A percentile compares a stretch with the other conserved stretches of the same genome.
Conservation (phyloP, 1,140 invertebrate species). For the Ectropis grisescens region DNA sequence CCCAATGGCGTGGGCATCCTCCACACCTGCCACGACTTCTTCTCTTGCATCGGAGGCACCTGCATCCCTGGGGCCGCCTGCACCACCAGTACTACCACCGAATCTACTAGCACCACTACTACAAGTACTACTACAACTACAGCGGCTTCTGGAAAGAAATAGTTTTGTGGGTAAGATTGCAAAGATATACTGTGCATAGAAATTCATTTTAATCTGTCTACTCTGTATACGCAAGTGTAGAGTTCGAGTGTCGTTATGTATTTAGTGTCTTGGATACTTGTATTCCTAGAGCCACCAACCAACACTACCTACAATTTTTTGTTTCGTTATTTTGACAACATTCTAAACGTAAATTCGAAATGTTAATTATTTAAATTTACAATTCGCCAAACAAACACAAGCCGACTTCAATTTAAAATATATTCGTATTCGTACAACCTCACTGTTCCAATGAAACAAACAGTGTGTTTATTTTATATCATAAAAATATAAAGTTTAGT, state of each 20-base stretch:
- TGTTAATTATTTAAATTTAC: background rate
- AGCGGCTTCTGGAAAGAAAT: background rate
- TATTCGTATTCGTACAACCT: no score
- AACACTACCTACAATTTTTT: slow-evolving; percentile 10
- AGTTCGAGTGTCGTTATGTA: no score
- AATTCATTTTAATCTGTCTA: background rate
- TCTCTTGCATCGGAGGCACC: slow-evolving; percentile 26
- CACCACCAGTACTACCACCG: slow-evolving; percentile 3
- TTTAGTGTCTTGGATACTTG: background rate
- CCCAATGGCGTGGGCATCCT: slow-evolving; percentile 18
- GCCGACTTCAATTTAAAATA: no score
- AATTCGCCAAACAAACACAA: no score
- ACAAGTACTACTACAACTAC: background rate
- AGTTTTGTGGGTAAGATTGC: background rate
- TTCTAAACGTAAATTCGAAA: background rate
- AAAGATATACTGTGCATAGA: background rate
- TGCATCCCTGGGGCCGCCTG: slow-evolving; percentile 14
- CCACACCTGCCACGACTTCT: slow-evolving; percentile 16
- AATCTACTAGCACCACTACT: slow-evolving; percentile 5
- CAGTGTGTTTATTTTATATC: no score
- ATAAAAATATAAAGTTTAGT: no score
- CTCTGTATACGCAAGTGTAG: background rate
- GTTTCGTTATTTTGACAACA: slow-evolving; percentile 11
- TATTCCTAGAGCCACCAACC: background rate
- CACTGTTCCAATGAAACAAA: no score